Evolutionary conservation across 1,140 invertebrate genomes (phyloP), one percentile per base, ranked within the genome.

Genomic region (Anastatus disparis): DNA sequence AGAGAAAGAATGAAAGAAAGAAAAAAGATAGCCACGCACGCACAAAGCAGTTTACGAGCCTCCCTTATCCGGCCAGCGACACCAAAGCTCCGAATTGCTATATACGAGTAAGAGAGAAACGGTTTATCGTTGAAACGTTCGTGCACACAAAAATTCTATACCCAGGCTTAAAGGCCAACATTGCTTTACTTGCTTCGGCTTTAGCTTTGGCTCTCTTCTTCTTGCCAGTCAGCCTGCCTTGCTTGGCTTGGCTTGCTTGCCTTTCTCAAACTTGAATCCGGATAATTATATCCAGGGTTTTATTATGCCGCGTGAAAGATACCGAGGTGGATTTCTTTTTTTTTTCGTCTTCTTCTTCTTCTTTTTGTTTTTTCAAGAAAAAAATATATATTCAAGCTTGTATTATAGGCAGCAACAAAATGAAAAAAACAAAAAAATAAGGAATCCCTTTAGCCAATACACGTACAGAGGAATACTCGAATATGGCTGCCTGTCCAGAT

Each of bases 241-340:
- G n/a, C n/a, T n/a, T n/a, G 10, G 31, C 31, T 35, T 10, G 4
- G 31, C 44, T 15, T 6, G 44, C 44, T 4, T 15, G n/a, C 15
- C 63, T 48, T 56, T 63, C 69, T 71, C 65, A 50, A 73, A 71
- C 73, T 75, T 29, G 73, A 75, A 79, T 77, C 81, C 74, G 76
- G 76, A 82, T 84, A 83, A 84, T 84, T 83, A 82, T 79, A 76
- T 83, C 73, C 75, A 74, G 66, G 79, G 78, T 80, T 83, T 84
- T 84, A 84, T 84, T 80, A 74, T 76, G 31, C 56, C 56, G 56
- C 48, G 46, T 26, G 40, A 67, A 58, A 67, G 64, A 67, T 67
- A 67, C 35, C 46, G 46, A 70, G 65, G n/a, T n/a, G n/a, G n/a
- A n/a, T n/a, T n/a, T n/a, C n/a, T n/a, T n/a, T n/a, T n/a, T n/a